Base-by-base conservation (phyloP, 2,888 invertebrate genomes). In the Aphodius granarius region DNA sequence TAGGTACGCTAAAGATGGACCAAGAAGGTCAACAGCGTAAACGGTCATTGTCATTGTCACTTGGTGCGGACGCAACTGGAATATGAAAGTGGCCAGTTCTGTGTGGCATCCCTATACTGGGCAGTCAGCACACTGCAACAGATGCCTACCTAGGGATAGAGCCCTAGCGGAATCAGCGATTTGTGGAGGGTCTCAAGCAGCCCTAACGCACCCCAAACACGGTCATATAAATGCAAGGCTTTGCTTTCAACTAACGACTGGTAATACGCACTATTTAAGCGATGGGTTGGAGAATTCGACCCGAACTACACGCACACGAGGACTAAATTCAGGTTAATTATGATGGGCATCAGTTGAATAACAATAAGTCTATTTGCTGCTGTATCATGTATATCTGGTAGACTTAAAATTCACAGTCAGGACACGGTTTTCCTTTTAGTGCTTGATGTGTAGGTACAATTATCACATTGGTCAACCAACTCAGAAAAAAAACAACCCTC, bases 161-260 rank as follows among this genome's bases (percentile, higher is more conserved):
- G 77, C 80, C 78, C 79, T 76, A 81, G 83, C 82, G 78, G 73
- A 81, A 81, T 84, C 83, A 83, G 84, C 83, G 79, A 81, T 83
- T 83, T 81, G 79, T 75, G 75, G 78, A 79, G 81, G 81, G 80
- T 81, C 81, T 81, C 81, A 80, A 79, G 81, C 80, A 78, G 80
- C 79, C 82, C 80, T 80, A 78, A 79, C 79, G 81, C 81, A 80
- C 81, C 81, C 76, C 78, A 81, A 83, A 83, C 81, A 79, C 78
- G 81, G 81, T 82, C 82, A 84, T 84, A 81, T 84, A 84, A 83
- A 84, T 84, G 84, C 83, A 83, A 83, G 82, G 80, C 79, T 78
- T 80, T 81, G 78, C 78, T 76, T 80, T 79, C 76, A 78, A 80
- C 80, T 81, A 82, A 83, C 81, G 81, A 80, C 83, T 79, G 81